Conservation (phyloP, 2,113 vertebrate species). For the Pelecanus crispus region DNA sequence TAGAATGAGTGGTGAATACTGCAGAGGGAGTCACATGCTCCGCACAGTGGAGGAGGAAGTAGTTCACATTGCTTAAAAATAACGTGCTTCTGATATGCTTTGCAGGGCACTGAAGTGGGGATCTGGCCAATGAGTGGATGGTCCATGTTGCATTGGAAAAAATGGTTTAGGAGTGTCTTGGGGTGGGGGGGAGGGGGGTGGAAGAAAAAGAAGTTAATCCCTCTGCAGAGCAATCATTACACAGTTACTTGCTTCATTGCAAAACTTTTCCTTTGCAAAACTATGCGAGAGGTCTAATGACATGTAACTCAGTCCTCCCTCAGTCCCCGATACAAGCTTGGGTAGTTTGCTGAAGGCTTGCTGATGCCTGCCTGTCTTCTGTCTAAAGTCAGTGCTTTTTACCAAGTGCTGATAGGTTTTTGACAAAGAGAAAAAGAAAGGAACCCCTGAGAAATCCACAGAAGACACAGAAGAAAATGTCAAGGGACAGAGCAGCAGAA, state of each 20-base stretch:
- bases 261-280: background rate
- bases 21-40: rapidly evolving
- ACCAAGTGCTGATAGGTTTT: background rate
- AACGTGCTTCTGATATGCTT: background rate
- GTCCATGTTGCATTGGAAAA: background rate
- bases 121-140: background rate
- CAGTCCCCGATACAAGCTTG: background rate
- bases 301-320: background rate
- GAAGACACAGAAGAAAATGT: background rate
- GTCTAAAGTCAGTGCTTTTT: background rate
- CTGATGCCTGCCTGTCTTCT: background rate
- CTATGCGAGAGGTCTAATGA: background rate
- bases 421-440: background rate
- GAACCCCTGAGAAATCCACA: background rate
- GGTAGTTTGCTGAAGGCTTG: background rate
- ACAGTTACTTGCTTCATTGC: background rate
- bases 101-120: background rate
- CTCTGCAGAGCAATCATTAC: background rate
- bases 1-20: background rate
- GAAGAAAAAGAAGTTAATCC: background rate
- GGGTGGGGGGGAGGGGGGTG: too few species aligned
- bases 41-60: background rate
- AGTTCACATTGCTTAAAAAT: background rate
- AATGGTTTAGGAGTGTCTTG: background rate
- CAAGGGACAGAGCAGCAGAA: background rate